Evolutionary conservation across 2,888 invertebrate genomes (phyloP), one percentile per base, ranked within the genome.

Genomic region (Machimus rusticus): DNA sequence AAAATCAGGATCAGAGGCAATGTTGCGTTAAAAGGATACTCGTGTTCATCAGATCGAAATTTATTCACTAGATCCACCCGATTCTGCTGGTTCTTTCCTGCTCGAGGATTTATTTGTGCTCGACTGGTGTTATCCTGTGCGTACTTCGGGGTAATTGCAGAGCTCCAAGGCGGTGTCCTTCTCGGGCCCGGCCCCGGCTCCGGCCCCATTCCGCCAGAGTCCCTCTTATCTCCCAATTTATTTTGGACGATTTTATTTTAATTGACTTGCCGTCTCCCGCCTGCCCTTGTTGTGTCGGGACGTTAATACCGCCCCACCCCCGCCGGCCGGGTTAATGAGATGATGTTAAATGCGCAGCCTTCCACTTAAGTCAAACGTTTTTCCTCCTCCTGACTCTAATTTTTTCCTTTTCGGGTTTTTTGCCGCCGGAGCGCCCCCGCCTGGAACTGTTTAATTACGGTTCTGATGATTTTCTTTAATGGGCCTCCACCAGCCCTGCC

Each of bases 21-120:
- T 89, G 89, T 89, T 89, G 87, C 89, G 89, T 89, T 89, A 88
- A 89, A 89, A 89, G 88, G 89, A 89, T 89, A 89, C 89, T 89
- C 88, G 85, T 89, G 89, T 89, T 89, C 87, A 86, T 82, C 87
- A 87, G 87, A 87, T 87, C 87, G 87, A 88, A 88, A 88, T 88
- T 88, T 88, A 88, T 88, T 87, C 87, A 88, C 86, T 66, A 85
- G 85, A 82, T 74, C 74, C 85, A 85, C 74, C 78, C 57, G 85
- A 74, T 86, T 86, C 86, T 88, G 76, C 55, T 37, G 86, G 46
- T 37, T 77, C 77, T 76, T 86, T 77, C 86, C 77, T 77, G 51
- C 31, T 77, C 19, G 51, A 37, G 86, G 86, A 86, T 86, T 86
- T 86, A 77, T 86, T 86, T 46, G 43, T 55, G 28, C 86, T 77